Conservation (phyloP, 2,888 invertebrate genomes). For the Watsonalla cultraria region DNA sequence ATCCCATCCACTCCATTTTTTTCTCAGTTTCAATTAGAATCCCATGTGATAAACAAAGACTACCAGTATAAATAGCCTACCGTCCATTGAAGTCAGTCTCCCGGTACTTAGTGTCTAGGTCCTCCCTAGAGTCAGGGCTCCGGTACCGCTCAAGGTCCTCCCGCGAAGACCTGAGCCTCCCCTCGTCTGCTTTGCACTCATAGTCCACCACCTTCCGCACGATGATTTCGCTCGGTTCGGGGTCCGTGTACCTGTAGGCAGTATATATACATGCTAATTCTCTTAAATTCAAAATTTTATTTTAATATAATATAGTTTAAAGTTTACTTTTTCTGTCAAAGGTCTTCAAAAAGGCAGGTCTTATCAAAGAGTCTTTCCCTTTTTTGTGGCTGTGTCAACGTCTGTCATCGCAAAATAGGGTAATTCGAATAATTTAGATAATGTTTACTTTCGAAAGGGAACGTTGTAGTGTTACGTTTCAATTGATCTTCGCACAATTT, state of each 20-base stretch:
- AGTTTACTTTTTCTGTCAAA: no score
- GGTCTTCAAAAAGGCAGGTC: no score
- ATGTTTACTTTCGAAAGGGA: no score
- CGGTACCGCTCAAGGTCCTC: conserved; percentile 50
- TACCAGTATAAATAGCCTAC: conserved; percentile 19
- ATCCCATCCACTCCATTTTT: no score
- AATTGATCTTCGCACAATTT: neutral
- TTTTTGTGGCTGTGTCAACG: no score
- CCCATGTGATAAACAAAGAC: neutral
- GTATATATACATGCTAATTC: neutral
- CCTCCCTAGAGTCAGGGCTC: conserved; percentile 44
- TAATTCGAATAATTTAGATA: no score
- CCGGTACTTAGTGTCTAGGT: conserved; percentile 46
- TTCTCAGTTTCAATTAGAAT: no score
- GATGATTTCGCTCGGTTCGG: conserved; percentile 66
- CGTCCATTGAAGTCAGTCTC: conserved; percentile 45
- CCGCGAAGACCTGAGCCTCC: conserved; percentile 37
- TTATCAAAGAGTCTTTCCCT: no score
- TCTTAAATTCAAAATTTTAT: neutral
- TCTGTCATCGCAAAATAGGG: no score
- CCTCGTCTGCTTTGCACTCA: conserved; percentile 51
- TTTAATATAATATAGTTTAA: no score
- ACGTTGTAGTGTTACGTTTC: no score
- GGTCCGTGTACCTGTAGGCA: conserved; percentile 59
- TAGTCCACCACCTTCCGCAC: conserved; percentile 55